Evolutionary conservation across 1,140 invertebrate species (phyloP), one percentile per base, ranked within the genome.

Genomic region (Melanaphis sacchari): DNA sequence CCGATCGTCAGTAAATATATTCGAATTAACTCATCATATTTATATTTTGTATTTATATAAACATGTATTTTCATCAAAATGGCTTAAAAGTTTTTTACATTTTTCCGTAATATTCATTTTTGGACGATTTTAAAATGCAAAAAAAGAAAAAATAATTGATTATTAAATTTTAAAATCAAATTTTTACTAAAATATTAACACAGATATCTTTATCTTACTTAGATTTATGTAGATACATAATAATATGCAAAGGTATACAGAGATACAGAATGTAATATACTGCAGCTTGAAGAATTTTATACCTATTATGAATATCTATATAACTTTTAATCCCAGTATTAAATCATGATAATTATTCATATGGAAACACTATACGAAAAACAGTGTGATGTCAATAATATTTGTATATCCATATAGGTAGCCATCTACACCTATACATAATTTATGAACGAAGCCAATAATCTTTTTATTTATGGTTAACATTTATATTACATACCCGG

Each of bases 401-500:
- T 38, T 36, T 82, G 38, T 82, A 38, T 38, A 82, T 21, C 18
- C 36, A 46, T 87, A 46, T 87, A 46, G 31, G 31, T 76, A 76
- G 11, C 5, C 31, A n/a, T 18, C 15, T 76, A 76, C n/a, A 76
- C 59, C 31, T 36, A 76, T 76, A 76, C 85, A 87, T 87, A 87
- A 87, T 87, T 46, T 49, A 46, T 46, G 31, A 87, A 36, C 18
- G 43, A 36, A 87, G 8, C 31, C 84, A 40, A 40, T 41, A 24
- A 85, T 85, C 24, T 41, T 85, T 41, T 41, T 41, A 85, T 85
- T 31, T 85, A 41, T 26, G 40, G 8, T 85, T 84, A 84, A 85
- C 40, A 85, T n/a, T 18, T 76, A 76, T n/a, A 76, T 76, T 76
- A n/a, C 59, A 76, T 41, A 85, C 82, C 40, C 82, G 82, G 82